Base-by-base conservation (phyloP, 2,888 invertebrate genomes). In the Pteria penguin region DNA sequence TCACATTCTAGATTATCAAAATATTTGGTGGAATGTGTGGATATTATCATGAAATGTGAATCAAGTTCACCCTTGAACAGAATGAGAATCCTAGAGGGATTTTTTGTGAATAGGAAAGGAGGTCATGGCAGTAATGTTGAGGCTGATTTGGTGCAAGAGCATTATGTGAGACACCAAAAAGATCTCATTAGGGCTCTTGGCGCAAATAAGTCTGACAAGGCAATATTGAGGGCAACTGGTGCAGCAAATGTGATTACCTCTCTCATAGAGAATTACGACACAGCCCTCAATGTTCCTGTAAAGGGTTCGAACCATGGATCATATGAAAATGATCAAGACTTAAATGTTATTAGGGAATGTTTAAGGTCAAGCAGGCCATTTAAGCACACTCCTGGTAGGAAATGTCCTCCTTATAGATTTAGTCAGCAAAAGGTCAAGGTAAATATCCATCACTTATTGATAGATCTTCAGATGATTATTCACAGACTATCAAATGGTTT, bases 141-240 rank as follows among this genome's bases (percentile, higher is more conserved):
- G 24, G 52, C 45, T 31, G 72, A 72, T 55, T 31, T 72, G 32
- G 45, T 62, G n/a, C 45, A 72, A n/a, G 71, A 71, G 24, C 26
- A 71, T 32, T 45, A 24, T 8, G 62, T 62, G 26, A 57, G 57
- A 31, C 18, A 58, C 27, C 14, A 57, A 8, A 69, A 69, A 36
- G 32, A 24, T 8, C 60, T 58, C 24, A 69, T 69, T 24, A 36
- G 36, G 36, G 18, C 22, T 24, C 52, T 54, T 26, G 54, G 67
- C 22, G 54, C 66, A 18, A 66, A 66, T 31, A 45, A 66, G n/a
- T 26, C 66, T 8, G 66, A 66, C 36, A 54, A 76, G 14, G 52
- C 79, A 8, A 77, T 77, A 11, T 22, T 22, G 3, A 18, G 79
- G n/a, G 60, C 63, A 3, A 74, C 79, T 14, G 55, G 66, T 22